These are phyloP conservation scores for Brienomyrus brachyistius DNA, from an alignment of 2,113 vertebrate genomes.

Conservation along the genomic window DNA sequence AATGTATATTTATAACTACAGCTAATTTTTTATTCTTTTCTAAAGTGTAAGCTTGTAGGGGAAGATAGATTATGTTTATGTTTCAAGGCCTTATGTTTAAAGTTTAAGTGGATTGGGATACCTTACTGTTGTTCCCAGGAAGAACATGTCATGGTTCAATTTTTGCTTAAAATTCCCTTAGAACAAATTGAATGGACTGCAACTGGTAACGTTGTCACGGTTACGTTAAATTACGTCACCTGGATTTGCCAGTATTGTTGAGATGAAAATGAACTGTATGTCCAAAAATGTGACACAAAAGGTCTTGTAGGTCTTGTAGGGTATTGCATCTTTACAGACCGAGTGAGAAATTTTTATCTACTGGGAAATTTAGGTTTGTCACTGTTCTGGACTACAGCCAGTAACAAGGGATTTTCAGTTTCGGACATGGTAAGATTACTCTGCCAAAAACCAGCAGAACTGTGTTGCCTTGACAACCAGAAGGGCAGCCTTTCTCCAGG, in stretches of 20 bases:
- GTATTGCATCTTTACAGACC: neutral
- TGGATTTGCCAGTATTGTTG: neutral
- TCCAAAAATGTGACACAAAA: neutral
- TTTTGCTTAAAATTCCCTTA: neutral
- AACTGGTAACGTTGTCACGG: neutral
- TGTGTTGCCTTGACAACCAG: conserved; percentile 35
- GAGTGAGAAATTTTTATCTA: neutral
- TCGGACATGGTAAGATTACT: conserved; percentile 39
- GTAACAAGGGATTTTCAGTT: conserved; percentile 37
- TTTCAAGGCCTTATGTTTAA: neutral
- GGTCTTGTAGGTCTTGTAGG: neutral
- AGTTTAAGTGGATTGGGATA: neutral
- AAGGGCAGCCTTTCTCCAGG: conserved; percentile 40
- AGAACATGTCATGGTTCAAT: neutral
- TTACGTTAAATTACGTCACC: neutral
- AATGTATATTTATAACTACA: neutral
- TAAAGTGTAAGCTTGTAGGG: neutral
- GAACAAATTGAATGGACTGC: neutral
- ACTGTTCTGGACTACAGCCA: conserved; percentile 48
- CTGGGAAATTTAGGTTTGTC: conserved; percentile 36
- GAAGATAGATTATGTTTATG: neutral
- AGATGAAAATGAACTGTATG: neutral
- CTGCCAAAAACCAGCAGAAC: conserved; percentile 43
- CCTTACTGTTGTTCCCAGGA: neutral
- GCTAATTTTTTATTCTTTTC: neutral